Base-by-base conservation (phyloP, 2,888 invertebrate species). In the Galerucella pusilla region DNA sequence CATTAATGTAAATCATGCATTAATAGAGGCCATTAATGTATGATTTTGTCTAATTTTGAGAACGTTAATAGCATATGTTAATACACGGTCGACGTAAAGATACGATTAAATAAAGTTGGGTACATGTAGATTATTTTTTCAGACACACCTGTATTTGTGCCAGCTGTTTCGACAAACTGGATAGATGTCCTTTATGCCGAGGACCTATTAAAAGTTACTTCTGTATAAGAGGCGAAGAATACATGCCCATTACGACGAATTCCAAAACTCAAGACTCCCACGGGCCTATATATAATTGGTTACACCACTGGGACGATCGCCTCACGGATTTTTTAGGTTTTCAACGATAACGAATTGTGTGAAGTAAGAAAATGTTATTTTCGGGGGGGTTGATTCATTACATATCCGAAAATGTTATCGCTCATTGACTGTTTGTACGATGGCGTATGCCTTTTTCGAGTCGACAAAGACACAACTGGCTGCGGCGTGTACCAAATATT, bases 161-260 rank as follows among this genome's bases (percentile, higher is more conserved):
- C 35, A 90, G 92, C 64, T 96, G 96, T 85, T 93, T 96, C 84
- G 91, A 92, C 64, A 94, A 94, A 85, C 88, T 96, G 80, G 94
- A 95, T 86, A 92, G 94, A 81, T 96, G 96, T 85, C 96, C 96
- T 25, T 94, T 96, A 90, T 96, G 96, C 88, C 91, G 96, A 75
- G 93, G 94, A 81, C 92, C 92, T 61, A 95, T 96, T 83, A 93
- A 93, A 80, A 93, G 94, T 83, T 96, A 94, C 89, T 96, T 96
- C 89, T 94, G 94, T 87, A 95, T 94, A 83, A 89, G 94, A 61
- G 92, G 92, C 80, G 94, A 94, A 83, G 94, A 94, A 75, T 94
- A 94, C 86, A 87, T 91, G 91, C 91, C 91, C 12, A 81, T 86
- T 46, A 84, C 86, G 73, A 76, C 88, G 88, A 90, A 80, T 88